Base-by-base conservation (phyloP, 2,797 vertebrate species). In the Parauchenoglanis ngamensis region DNA sequence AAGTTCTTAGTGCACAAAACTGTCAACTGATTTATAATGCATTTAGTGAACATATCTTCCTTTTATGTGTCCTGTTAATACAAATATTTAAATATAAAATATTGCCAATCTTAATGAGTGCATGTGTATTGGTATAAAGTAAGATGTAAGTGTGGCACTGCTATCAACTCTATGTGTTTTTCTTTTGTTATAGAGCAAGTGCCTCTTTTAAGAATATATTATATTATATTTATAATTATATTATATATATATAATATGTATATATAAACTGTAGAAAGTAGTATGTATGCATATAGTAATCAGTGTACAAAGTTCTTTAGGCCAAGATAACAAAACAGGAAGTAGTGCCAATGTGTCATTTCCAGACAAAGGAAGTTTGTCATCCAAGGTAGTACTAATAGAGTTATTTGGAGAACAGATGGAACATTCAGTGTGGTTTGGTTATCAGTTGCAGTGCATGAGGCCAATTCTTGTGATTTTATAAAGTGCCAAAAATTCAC, bases 321-420 rank as follows among this genome's bases (percentile, higher is more conserved):
- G 91, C 93, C 92, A 92, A 92, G 94, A 96, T 96, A 96, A 96
- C 95, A 94, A 94, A 94, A 97, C 96, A 97, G 98, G 97, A 99
- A 98, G 96, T 95, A 94, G 95, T 96, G 94, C 94, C 96, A 97
- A 96, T 96, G 96, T 97, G 97, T 97, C 96, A 96, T 96, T 95
- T 93, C 93, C 94, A 96, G 93, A 98, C 97, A 96, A 90, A 92
- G 97, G 97, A 99, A 98, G 94, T 94, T 94, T 94, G 91, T 13
- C 93, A 94, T 94, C 90, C 91, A 89, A 95, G 97, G 97, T 91
- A 96, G 97, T 97, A 96, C 97, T 96, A 96, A 96, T 95, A 94
- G 95, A 97, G 96, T 97, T 97, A 97, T 97, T 97, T 96, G 92
- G 93, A 97, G 96, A 96, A 97, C 95, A 96, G 94, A 94, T 95